These are phyloP conservation scores for Anniella stebbinsi DNA, from an alignment of 2,797 vertebrate genomes.

Conservation along the genomic window DNA sequence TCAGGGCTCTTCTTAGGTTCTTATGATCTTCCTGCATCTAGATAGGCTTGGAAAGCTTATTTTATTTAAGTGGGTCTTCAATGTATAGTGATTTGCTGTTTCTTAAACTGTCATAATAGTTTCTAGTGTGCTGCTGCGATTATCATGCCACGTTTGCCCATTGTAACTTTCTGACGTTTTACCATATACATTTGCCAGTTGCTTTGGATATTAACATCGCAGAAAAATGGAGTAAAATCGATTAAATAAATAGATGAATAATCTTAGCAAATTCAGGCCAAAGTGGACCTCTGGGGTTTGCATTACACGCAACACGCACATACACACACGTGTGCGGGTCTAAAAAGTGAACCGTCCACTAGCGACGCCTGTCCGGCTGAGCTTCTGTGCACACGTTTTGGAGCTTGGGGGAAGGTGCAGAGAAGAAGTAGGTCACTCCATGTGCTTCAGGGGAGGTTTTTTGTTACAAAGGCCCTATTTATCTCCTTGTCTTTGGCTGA, in stretches of 20 bases:
- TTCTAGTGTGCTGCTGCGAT: neutral
- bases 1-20: no score
- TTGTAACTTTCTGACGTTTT: neutral
- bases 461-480: neutral
- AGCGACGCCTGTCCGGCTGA: accelerated
- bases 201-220: neutral
- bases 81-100: neutral
- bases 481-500: neutral
- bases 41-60: neutral
- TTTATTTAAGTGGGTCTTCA: neutral
- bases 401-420: neutral
- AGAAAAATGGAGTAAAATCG: neutral
- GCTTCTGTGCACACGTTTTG: neutral
- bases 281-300: neutral
- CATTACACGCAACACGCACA: neutral
- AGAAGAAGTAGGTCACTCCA: neutral
- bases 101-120: neutral
- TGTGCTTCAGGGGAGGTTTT: neutral
- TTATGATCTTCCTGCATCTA: neutral
- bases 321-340: neutral
- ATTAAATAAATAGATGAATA: neutral
- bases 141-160: neutral
- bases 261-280: neutral
- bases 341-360: neutral
- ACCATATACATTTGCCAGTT: neutral